Evolutionary conservation across 2,113 vertebrate species (phyloP).

Genomic region (Mustela lutreola): DNA sequence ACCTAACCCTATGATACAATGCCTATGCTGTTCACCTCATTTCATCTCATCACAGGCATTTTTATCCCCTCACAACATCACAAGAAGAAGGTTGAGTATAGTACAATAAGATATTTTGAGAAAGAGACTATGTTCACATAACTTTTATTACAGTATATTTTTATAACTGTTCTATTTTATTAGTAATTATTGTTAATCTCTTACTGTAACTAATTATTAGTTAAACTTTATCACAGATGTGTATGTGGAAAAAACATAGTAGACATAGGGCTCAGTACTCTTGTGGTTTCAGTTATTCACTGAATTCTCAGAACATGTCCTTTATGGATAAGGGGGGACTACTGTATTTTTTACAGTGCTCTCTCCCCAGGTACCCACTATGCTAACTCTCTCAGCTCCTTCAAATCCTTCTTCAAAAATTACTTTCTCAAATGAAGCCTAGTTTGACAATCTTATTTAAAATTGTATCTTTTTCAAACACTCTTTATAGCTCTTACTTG

Average conservation of each 20-base stretch:
- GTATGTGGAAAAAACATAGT: neutral
- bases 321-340: neutral
- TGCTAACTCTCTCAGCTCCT: neutral
- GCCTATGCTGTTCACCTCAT: neutral
- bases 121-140: neutral
- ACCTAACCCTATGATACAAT: neutral
- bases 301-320: neutral
- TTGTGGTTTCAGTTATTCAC: neutral
- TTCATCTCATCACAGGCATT: neutral
- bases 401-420: neutral
- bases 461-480: neutral
- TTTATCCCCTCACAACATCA: neutral
- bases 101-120: neutral
- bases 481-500: neutral
- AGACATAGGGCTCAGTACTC: neutral
- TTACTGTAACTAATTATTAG: neutral
- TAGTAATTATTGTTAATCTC: neutral
- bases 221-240: neutral
- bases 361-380: neutral
- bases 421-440: neutral
- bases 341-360: neutral
- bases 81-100: neutral
- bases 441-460: neutral
- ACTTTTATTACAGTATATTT: neutral
- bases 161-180: neutral